Percentiles rank a stretch among this genome's conserved stretches.
Evolutionary conservation across 92 coral and sea anemone genomes (phyloP).

Genomic region (Pocillopora grandis): DNA sequence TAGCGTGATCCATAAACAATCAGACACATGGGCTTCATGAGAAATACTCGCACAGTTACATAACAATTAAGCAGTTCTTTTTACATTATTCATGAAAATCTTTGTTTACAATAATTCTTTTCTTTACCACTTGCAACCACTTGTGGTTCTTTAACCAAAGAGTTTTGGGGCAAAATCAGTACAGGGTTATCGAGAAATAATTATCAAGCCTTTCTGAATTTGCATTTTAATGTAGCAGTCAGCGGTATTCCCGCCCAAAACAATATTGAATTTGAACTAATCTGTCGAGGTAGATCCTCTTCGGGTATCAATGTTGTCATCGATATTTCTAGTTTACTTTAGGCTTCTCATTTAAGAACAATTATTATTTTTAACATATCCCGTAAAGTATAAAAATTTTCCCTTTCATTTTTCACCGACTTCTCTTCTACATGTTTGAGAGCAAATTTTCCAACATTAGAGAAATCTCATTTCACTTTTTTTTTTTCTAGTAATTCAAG

Average conservation of each 20-base stretch:
- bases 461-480: neutral
- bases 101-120: neutral
- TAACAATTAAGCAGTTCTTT: too few relatives aligned
- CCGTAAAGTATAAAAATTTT: too few relatives aligned
- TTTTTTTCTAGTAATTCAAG: constrained; percentile 5
- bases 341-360: neutral
- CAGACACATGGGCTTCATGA: too few relatives aligned
- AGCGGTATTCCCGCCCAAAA: neutral
- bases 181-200: neutral
- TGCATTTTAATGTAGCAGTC: constrained; percentile 2
- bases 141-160: neutral
- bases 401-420: neutral
- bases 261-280: neutral
- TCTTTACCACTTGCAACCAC: too few relatives aligned
- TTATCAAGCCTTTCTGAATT: neutral
- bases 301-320: too few relatives aligned
- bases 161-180: neutral
- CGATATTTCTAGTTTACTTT: neutral
- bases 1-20: too few relatives aligned
- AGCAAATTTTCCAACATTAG: neutral
- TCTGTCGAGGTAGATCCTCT: neutral
- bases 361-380: neutral
- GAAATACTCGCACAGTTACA: too few relatives aligned
- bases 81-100: neutral
- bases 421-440: neutral